phyloP scores from a whole-genome alignment of 2,113 vertebrate species.

The Platysteira castanea region DNA sequence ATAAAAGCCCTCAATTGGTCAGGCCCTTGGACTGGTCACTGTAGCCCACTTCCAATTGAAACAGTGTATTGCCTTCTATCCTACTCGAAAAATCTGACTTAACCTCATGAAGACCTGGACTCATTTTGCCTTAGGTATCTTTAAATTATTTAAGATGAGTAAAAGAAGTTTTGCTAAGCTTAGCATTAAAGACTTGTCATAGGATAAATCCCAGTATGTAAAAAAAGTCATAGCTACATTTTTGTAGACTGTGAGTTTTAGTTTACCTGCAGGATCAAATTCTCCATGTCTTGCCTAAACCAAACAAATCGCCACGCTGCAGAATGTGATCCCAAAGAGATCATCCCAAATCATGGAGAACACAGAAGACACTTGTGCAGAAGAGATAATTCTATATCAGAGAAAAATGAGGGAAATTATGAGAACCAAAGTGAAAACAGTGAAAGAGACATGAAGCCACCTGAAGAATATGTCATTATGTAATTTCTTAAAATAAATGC shows the following conservation, averaged over 20 bases:
- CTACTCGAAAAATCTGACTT: background rate
- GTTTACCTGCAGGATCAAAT: background rate
- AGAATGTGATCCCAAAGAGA: background rate
- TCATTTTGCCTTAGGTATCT: background rate
- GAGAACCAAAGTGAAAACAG: background rate
- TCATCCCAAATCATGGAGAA: background rate
- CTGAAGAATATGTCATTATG: background rate
- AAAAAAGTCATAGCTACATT: background rate
- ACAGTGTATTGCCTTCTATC: background rate
- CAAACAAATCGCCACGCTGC: background rate
- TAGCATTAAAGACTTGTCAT: background rate
- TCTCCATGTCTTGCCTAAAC: background rate
- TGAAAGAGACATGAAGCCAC: background rate
- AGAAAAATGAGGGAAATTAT: background rate
- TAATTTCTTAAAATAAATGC: slow-evolving; percentile 32
- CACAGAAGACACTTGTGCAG: background rate
- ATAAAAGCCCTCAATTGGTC: background rate
- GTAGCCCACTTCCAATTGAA: background rate
- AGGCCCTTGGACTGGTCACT: background rate
- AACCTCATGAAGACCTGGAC: background rate
- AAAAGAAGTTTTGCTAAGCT: background rate
- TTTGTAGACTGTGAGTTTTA: background rate
- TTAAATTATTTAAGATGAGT: background rate
- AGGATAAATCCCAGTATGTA: background rate
- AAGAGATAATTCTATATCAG: background rate